These are phyloP conservation scores for Litocranius walleri DNA, from an alignment of 2,113 vertebrate species.

Conservation along the genomic window DNA sequence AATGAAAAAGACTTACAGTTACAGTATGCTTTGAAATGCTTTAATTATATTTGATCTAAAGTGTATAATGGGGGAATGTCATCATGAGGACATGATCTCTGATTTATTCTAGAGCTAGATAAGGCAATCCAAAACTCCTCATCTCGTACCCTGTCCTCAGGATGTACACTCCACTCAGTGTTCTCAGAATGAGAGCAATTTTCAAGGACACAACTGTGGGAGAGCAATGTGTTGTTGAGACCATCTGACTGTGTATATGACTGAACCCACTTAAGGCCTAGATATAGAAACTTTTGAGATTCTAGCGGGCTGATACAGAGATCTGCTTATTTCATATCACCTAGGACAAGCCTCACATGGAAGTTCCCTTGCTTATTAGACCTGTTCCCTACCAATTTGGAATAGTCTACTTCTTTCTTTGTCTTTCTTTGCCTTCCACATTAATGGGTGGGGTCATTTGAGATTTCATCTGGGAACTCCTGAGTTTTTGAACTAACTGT, in stretches of 20 bases:
- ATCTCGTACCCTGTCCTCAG: neutral
- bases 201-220: neutral
- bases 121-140: neutral
- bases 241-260: neutral
- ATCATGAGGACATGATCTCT: too few species aligned
- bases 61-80: neutral
- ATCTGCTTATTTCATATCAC: neutral
- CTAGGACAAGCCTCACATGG: neutral
- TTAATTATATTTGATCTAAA: neutral
- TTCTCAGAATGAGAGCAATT: neutral
- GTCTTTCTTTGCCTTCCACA: neutral
- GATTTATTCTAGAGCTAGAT: neutral
- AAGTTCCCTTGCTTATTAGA: neutral
- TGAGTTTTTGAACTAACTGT: neutral
- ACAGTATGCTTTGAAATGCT: neutral
- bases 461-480: neutral
- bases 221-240: neutral
- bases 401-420: neutral
- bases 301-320: neutral
- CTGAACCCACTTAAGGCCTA: neutral
- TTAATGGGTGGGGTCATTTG: neutral
- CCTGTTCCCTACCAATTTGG: neutral
- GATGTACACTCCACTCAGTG: neutral
- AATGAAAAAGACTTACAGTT: neutral
- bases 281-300: neutral